Evolutionary conservation across 2,113 vertebrate species (phyloP).

Genomic region (Clinocottus analis): DNA sequence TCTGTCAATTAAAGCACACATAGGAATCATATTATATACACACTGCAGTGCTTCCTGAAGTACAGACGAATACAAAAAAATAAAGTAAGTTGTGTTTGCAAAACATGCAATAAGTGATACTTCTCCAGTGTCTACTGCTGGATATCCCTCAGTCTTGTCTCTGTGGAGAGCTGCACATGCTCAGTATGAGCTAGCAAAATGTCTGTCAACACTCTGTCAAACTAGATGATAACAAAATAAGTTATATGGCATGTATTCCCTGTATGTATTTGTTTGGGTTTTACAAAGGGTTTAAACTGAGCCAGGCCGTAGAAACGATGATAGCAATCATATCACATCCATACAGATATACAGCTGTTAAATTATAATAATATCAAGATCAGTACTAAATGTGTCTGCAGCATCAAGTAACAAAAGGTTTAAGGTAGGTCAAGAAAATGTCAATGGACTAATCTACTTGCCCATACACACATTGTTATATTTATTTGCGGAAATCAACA

Average conservation of each 20-base stretch:
- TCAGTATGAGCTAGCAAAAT: too few species aligned
- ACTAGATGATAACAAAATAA: neutral
- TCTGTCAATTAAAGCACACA: conserved; percentile 39
- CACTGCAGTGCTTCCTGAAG: neutral
- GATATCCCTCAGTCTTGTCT: neutral
- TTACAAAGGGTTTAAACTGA: too few species aligned
- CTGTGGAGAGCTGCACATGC: too few species aligned
- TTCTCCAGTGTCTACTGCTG: neutral
- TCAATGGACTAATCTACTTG: too few species aligned
- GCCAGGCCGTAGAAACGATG: too few species aligned
- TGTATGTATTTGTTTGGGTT: too few species aligned
- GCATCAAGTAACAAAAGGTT: neutral
- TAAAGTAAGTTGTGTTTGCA: neutral
- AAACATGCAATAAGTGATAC: neutral
- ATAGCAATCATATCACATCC: neutral
- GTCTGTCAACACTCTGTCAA: too few species aligned
- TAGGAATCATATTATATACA: neutral
- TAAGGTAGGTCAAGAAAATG: neutral
- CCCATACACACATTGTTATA: neutral
- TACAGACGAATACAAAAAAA: neutral
- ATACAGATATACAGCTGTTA: neutral
- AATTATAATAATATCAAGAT: too few species aligned
- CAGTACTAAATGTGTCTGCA: neutral
- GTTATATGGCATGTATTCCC: too few species aligned
- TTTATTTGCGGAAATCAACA: neutral